Percentiles rank a stretch among this genome's conserved stretches.
phyloP scores from a whole-genome alignment of 1,140 invertebrate species.

The Lordiphosa clarofinis region DNA sequence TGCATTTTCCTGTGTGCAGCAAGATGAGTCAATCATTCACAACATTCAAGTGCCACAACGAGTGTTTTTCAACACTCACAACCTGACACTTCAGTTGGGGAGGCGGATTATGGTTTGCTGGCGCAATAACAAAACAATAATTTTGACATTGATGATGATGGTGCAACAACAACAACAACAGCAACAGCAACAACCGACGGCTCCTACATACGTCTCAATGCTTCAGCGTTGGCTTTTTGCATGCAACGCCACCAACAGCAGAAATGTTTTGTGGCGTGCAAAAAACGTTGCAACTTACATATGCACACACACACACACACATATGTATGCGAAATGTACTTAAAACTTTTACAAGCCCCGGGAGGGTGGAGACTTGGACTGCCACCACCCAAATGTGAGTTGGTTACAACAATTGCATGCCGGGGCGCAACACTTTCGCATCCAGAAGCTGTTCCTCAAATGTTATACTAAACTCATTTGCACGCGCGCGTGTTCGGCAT shows the following conservation, averaged over 20 bases:
- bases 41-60: slow-evolving; percentile 45
- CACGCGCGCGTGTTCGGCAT: slow-evolving; percentile 21
- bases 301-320: slow-evolving; percentile 1
- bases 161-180: slow-evolving; percentile 31
- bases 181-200: slow-evolving; percentile 23
- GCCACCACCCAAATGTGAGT: slow-evolving; percentile 3
- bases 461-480: slow-evolving; percentile 47
- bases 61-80: slow-evolving; percentile 7
- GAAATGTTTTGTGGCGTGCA: slow-evolving; percentile 57
- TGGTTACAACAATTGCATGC: slow-evolving; percentile 59
- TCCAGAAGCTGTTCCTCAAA: slow-evolving; percentile 13
- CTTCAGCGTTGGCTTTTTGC: slow-evolving; percentile 36
- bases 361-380: too few species aligned
- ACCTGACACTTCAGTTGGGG: slow-evolving; percentile 22
- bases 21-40: slow-evolving; percentile 42
- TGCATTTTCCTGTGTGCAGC: slow-evolving; percentile 1
- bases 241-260: slow-evolving; percentile 45
- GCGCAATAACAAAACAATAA: slow-evolving; percentile 65
- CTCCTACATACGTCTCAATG: slow-evolving; percentile 45
- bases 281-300: slow-evolving; percentile 65
- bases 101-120: slow-evolving; percentile 14
- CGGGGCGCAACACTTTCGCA: slow-evolving; percentile 51
- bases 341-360: slow-evolving; percentile 71
- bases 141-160: slow-evolving; percentile 75
- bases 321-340: slow-evolving; percentile 50